Conservation (phyloP, 2,113 vertebrate genomes). For the Aplodontia rufa region DNA sequence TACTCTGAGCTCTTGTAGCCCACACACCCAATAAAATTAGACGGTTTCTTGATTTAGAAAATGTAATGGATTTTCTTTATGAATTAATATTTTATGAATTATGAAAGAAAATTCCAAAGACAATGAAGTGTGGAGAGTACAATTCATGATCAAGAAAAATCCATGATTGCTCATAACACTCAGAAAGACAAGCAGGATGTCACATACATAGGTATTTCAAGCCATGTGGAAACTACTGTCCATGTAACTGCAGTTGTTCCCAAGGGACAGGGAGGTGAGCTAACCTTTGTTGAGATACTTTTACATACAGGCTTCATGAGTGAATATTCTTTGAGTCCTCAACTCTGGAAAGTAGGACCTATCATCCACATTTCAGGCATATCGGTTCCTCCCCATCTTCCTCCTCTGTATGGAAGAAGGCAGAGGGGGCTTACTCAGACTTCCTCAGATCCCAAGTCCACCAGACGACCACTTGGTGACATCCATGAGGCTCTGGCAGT, state of each 20-base stretch:
- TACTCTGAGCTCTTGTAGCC: neutral
- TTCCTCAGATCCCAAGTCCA: neutral
- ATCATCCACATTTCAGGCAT: neutral
- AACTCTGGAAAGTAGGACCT: neutral
- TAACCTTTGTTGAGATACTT: neutral
- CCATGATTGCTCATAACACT: fast-evolving
- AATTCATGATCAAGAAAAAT: neutral
- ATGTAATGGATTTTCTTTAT: neutral
- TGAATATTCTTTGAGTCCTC: neutral
- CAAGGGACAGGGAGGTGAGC: fast-evolving
- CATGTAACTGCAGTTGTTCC: no score
- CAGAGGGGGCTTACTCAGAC: neutral
- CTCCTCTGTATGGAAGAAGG: neutral
- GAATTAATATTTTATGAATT: conserved; percentile 1
- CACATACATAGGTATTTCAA: neutral
- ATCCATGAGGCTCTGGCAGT: neutral
- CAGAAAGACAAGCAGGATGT: neutral
- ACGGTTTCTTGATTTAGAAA: neutral
- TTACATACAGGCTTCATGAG: neutral
- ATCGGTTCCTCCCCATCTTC: neutral
- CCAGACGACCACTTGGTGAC: fast-evolving
- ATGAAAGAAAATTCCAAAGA: neutral
- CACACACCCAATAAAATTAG: neutral
- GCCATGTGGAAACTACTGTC: neutral
- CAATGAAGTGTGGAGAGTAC: neutral